A percentile compares a stretch with the other conserved stretches of the same genome.
Conservation (phyloP, 2,888 invertebrate genomes). For the Linyphia triangularis region DNA sequence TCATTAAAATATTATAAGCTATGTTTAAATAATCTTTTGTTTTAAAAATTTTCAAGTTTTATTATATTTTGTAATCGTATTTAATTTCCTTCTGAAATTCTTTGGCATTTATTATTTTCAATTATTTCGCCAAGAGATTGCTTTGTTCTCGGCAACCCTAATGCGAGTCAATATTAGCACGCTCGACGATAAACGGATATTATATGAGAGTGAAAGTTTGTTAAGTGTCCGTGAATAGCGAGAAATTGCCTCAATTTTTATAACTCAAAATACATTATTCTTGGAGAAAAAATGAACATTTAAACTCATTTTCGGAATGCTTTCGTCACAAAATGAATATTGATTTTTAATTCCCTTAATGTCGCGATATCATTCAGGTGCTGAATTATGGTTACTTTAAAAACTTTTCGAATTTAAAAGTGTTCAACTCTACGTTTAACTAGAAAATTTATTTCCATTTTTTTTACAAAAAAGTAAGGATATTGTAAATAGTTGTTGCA, state of each 20-base stretch:
- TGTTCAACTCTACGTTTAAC: no score
- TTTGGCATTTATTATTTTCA: no score
- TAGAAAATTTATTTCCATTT: no score
- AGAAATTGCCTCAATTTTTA: slow-evolving; percentile 52
- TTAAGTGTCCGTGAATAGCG: slow-evolving; percentile 52
- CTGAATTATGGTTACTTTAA: background rate
- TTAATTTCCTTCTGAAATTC: no score
- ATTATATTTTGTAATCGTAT: no score
- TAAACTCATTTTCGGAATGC: background rate
- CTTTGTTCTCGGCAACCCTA: slow-evolving; percentile 41
- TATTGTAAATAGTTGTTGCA: no score
- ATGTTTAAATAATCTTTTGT: no score
- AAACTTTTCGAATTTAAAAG: background rate
- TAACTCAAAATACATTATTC: slow-evolving; percentile 25
- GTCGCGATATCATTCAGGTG: background rate
- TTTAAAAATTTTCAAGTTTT: no score
- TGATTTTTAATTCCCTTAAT: slow-evolving; percentile 1
- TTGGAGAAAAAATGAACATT: background rate
- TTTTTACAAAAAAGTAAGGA: no score
- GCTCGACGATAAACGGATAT: slow-evolving; percentile 56
- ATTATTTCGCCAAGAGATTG: slow-evolving; percentile 11
- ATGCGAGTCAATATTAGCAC: slow-evolving; percentile 57
- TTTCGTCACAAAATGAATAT: background rate
- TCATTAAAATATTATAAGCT: no score
- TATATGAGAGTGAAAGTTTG: slow-evolving; percentile 37